A percentile compares a stretch with the other conserved stretches of the same genome.
Evolutionary conservation across 2,888 invertebrate species (phyloP).

Genomic region (Apotomis capreana): DNA sequence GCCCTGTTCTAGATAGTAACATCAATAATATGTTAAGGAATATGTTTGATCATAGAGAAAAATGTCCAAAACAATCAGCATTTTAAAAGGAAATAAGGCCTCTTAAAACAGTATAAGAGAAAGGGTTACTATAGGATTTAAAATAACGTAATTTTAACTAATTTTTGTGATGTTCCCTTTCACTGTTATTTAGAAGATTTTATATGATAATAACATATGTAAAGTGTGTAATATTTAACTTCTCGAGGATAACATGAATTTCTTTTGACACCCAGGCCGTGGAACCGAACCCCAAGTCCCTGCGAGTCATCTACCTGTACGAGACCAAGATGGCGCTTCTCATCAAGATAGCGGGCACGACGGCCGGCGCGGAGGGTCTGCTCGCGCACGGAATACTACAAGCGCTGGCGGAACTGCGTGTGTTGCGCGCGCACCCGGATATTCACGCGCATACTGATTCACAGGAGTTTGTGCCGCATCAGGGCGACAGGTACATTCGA

Average conservation of each 20-base stretch:
- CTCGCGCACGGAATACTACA: conserved; percentile 90
- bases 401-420: conserved; percentile 86
- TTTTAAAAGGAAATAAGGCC: no score
- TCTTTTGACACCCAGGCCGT: conserved; percentile 71
- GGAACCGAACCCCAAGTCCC: conserved; percentile 85
- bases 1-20: no score
- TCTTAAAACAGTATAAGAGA: no score
- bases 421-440: conserved; percentile 89
- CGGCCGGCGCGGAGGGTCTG: conserved; percentile 87
- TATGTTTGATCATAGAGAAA: no score
- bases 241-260: not conserved
- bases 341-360: conserved; percentile 86
- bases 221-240: no score
- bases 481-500: conserved; percentile 57
- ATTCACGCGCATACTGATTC: conserved; percentile 60
- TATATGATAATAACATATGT: no score
- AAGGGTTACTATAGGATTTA: no score
- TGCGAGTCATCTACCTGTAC: conserved; percentile 92
- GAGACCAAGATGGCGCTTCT: conserved; percentile 94
- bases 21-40: no score
- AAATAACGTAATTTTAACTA: no score
- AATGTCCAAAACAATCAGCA: no score
- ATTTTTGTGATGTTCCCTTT: no score
- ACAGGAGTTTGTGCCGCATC: conserved; percentile 64
- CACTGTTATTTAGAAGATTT: no score